Evolutionary conservation across 1,140 invertebrate species (phyloP).

Genomic region (Drosophila ananassae): DNA sequence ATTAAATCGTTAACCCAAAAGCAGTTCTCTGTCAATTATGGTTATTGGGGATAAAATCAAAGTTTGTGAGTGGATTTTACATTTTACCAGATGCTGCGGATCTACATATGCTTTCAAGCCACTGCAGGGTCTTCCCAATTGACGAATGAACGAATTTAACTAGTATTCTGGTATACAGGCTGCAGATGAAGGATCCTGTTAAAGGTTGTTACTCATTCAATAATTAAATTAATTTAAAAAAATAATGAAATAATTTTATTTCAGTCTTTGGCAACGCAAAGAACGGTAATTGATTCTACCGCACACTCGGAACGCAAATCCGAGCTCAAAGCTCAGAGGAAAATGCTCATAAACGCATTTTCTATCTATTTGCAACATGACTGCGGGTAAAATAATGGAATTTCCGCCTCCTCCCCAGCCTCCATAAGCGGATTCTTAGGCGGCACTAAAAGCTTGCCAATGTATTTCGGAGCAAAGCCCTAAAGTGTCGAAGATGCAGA

Average conservation of each 20-base stretch:
- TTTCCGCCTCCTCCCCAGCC: neutral
- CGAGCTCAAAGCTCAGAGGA: constrained; percentile 23
- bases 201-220: constrained; percentile 22
- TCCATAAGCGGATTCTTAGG: constrained; percentile 10
- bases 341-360: constrained; percentile 37
- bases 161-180: neutral
- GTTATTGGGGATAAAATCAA: constrained; percentile 27
- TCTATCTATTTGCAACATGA: constrained; percentile 48
- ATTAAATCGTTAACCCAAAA: constrained; percentile 15
- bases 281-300: constrained; percentile 27
- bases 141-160: constrained; percentile 17
- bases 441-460: constrained; percentile 41
- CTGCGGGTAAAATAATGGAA: constrained; percentile 47
- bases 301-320: constrained; percentile 2
- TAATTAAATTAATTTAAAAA: neutral
- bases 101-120: neutral
- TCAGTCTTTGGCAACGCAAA: neutral
- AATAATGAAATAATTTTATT: constrained; percentile 3
- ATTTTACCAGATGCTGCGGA: constrained; percentile 27
- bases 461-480: constrained; percentile 37
- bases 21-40: constrained; percentile 30
- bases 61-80: constrained; percentile 21
- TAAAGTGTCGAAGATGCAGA: constrained; percentile 46
- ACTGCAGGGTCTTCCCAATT: neutral
- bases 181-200: neutral